These are phyloP conservation scores for Epinephelus lanceolatus DNA, from an alignment of 2,113 vertebrate genomes.

Conservation along the genomic window DNA sequence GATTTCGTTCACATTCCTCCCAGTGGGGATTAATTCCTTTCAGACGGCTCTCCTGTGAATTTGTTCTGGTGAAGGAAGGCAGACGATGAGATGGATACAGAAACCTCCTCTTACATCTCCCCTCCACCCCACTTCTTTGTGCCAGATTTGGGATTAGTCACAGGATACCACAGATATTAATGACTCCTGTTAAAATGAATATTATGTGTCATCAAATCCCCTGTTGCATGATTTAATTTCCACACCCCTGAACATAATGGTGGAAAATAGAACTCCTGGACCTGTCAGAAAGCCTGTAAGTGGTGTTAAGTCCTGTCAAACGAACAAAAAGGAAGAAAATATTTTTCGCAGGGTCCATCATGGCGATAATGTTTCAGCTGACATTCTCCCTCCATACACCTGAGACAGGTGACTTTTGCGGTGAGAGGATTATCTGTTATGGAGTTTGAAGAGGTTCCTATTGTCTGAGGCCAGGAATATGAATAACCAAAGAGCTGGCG, in stretches of 20 bases:
- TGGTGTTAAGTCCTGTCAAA: constrained; percentile 78
- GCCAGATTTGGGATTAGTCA: constrained; percentile 80
- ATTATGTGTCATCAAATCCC: constrained; percentile 79
- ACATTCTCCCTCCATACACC: constrained; percentile 81
- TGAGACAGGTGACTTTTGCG: constrained; percentile 84
- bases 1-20: constrained; percentile 49
- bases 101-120: constrained; percentile 34
- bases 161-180: constrained; percentile 79
- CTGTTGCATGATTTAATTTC: constrained; percentile 79
- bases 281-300: constrained; percentile 71
- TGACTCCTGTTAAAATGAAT: constrained; percentile 76
- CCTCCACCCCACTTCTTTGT: constrained; percentile 62
- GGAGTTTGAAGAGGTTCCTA: constrained; percentile 78
- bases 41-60: constrained; percentile 53
- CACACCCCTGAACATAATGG: constrained; percentile 70
- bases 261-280: constrained; percentile 69
- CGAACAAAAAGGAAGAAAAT: constrained; percentile 75
- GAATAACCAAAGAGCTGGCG: constrained; percentile 78
- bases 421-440: constrained; percentile 78
- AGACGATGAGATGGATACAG: constrained; percentile 39
- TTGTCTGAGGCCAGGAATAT: constrained; percentile 75
- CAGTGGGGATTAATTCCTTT: constrained; percentile 54
- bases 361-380: constrained; percentile 83
- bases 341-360: constrained; percentile 67
- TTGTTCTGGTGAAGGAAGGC: constrained; percentile 25